phyloP scores from a whole-genome alignment of 2,888 invertebrate species.

The Barypeithes pellucidus region DNA sequence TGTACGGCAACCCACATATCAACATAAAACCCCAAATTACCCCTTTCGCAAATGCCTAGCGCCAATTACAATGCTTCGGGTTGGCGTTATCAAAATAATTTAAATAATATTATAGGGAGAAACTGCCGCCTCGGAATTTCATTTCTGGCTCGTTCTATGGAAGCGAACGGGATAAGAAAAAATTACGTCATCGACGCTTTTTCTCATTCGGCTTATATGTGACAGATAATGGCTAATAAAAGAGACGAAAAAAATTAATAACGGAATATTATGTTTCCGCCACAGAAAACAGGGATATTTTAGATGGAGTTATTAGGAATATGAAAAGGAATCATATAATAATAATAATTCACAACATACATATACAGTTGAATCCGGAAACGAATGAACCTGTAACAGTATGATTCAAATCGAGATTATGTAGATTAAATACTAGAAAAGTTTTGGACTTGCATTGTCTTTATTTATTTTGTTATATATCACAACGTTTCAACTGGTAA shows the following conservation, averaged over 20 bases:
- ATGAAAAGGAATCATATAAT: no score
- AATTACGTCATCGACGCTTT: slow-evolving; percentile 12
- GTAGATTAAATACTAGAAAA: no score
- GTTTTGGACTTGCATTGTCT: no score
- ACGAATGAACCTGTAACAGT: no score
- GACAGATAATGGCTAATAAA: slow-evolving; percentile 8
- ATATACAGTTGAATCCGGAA: no score
- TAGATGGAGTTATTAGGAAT: no score
- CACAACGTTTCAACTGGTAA: no score
- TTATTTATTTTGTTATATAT: no score
- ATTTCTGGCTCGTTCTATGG: slow-evolving; percentile 9
- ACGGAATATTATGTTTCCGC: not conserved
- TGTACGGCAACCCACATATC: not conserved
- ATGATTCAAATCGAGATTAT: no score
- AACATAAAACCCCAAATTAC: slow-evolving; percentile 23
- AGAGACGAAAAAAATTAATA: not conserved
- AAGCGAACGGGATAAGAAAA: slow-evolving; percentile 10
- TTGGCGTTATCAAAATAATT: slow-evolving; percentile 27
- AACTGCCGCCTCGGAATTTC: slow-evolving; percentile 16
- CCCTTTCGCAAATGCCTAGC: slow-evolving; percentile 16
- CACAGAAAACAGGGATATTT: not conserved
- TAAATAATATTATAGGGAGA: slow-evolving; percentile 22
- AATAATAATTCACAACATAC: no score
- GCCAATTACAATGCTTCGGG: slow-evolving; percentile 12
- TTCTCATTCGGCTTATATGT: not conserved